Evolutionary conservation across 2,888 invertebrate species (phyloP).

Genomic region (Nomada fabriciana): DNA sequence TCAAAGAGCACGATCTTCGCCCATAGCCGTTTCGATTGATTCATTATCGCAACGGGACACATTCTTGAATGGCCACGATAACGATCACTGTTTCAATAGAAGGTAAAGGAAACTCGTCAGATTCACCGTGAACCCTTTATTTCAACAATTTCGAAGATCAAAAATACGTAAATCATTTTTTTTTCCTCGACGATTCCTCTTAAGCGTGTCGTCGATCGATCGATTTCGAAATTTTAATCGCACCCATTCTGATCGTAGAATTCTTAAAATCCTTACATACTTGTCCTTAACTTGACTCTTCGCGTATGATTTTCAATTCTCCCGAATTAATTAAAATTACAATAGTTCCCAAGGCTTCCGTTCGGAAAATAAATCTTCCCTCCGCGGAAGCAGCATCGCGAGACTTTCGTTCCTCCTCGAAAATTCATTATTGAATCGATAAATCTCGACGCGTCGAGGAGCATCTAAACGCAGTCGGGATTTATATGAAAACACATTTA

Average conservation of each 20-base stretch:
- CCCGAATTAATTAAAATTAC: no score
- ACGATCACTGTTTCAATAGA: background rate
- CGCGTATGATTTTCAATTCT: no score
- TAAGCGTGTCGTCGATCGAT: background rate
- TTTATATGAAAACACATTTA: constrained; percentile 23
- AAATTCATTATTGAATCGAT: constrained; percentile 27
- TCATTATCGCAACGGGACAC: constrained; percentile 3
- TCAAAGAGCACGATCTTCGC: background rate
- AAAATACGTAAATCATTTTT: background rate
- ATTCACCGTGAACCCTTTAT: constrained; percentile 20
- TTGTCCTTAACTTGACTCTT: no score
- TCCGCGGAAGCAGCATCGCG: background rate
- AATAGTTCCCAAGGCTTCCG: no score
- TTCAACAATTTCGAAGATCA: background rate
- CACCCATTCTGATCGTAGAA: no score
- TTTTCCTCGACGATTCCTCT: background rate
- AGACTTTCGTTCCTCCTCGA: background rate
- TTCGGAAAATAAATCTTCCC: background rate
- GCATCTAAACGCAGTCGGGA: constrained; percentile 22
- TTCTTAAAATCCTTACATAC: no score
- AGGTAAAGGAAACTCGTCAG: background rate
- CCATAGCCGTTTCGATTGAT: background rate
- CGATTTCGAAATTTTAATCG: background rate
- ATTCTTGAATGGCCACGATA: background rate
- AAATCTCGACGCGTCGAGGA: constrained; percentile 25